These are phyloP conservation scores for Eubucco bourcierii DNA, from an alignment of 2,113 vertebrate genomes.

Conservation along the genomic window DNA sequence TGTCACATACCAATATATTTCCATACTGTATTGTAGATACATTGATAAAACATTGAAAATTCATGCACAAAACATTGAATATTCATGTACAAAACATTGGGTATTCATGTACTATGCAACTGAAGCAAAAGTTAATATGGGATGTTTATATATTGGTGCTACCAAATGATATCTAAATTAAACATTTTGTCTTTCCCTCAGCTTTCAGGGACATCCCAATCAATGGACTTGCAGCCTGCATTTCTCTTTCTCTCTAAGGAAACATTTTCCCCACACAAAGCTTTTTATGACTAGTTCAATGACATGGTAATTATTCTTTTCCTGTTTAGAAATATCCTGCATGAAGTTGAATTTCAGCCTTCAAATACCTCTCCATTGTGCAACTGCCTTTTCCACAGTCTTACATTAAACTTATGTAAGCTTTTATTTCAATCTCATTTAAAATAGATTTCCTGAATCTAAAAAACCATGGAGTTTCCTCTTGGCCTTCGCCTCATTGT, in stretches of 20 bases:
- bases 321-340: background rate
- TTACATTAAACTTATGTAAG: background rate
- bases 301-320: background rate
- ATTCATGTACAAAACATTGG: background rate
- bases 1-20: background rate
- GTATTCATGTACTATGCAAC: background rate
- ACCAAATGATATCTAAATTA: background rate
- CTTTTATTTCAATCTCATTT: background rate
- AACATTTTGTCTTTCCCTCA: background rate
- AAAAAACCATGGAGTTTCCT: background rate
- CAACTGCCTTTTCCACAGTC: background rate
- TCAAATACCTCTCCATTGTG: background rate
- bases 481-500: background rate
- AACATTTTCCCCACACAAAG: background rate
- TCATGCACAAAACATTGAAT: background rate
- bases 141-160: background rate
- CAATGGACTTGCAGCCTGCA: background rate
- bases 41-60: background rate
- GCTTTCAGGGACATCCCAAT: background rate
- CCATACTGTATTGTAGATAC: background rate
- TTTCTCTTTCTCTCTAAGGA: background rate
- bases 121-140: background rate
- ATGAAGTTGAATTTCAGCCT: background rate
- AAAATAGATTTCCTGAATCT: slow-evolving; percentile 29
- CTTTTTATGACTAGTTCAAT: background rate